Conservation (phyloP, 1,140 invertebrate species). For the Dysdera silvatica region DNA sequence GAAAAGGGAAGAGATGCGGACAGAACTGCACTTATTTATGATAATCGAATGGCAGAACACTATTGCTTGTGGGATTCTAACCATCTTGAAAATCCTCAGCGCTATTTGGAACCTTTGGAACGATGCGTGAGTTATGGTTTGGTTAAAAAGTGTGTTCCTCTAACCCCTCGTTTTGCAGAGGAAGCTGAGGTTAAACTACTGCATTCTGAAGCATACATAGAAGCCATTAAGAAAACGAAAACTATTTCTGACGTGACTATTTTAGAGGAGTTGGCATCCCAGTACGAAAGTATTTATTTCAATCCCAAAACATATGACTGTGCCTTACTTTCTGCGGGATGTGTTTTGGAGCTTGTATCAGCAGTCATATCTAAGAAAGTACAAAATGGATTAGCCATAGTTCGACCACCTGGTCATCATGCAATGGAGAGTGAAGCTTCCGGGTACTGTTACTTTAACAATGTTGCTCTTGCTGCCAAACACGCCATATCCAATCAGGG, state of each 20-base stretch:
- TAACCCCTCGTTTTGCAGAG: slow-evolving; percentile 54
- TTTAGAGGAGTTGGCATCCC: slow-evolving; percentile 62
- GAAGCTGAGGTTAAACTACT: slow-evolving; percentile 59
- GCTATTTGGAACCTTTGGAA: slow-evolving; percentile 60
- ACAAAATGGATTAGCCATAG: slow-evolving; percentile 76
- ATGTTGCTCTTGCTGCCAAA: slow-evolving; percentile 84
- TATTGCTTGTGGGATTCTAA: slow-evolving; percentile 70
- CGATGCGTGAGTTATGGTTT: slow-evolving; percentile 66
- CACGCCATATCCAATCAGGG: slow-evolving; percentile 58
- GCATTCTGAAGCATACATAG: slow-evolving; percentile 56
- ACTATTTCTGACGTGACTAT: slow-evolving; percentile 49
- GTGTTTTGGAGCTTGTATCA: slow-evolving; percentile 69
- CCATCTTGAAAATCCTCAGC: slow-evolving; percentile 72
- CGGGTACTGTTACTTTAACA: slow-evolving; percentile 90
- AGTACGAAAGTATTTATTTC: slow-evolving; percentile 78
- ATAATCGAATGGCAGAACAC: slow-evolving; percentile 67
- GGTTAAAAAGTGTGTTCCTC: slow-evolving; percentile 53
- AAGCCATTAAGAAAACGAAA: slow-evolving; percentile 58
- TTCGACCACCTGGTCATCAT: slow-evolving; percentile 94
- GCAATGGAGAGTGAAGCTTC: slow-evolving; percentile 74
- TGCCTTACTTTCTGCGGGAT: slow-evolving; percentile 66
- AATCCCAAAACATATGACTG: slow-evolving; percentile 71
- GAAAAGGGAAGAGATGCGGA: too few relatives aligned
- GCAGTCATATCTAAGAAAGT: slow-evolving; percentile 56
- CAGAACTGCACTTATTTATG: slow-evolving; percentile 66